Evolutionary conservation across 2,797 vertebrate genomes (phyloP).

Genomic region (Danio aesculapii): DNA sequence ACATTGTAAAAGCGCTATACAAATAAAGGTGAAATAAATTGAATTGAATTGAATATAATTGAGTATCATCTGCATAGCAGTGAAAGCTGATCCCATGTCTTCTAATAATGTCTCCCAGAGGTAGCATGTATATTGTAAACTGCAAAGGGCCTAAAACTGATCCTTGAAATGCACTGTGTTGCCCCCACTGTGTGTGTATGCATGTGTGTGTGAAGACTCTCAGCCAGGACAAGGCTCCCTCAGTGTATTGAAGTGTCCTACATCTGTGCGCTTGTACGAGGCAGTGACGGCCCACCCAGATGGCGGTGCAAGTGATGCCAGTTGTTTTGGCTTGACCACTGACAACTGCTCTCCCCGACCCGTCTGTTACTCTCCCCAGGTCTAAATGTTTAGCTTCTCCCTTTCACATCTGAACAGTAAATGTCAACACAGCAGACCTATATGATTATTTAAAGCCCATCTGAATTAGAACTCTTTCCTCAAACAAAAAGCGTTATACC

Average conservation of each 20-base stretch:
- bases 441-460: conserved; percentile 12
- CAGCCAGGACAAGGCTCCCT: conserved; percentile 54
- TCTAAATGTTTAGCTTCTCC: conserved; percentile 28
- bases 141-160: too few species aligned
- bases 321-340: conserved; percentile 31
- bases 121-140: too few species aligned
- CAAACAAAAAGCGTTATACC: conserved; percentile 17
- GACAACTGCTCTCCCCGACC: conserved; percentile 4
- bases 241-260: conserved; percentile 55
- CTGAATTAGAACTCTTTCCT: conserved; percentile 8
- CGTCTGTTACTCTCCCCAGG: background rate
- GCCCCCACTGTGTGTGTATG: conserved; percentile 26
- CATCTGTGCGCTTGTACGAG: conserved; percentile 58
- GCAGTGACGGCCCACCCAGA: conserved; percentile 57
- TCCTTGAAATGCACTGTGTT: too few species aligned
- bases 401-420: background rate
- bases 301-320: conserved; percentile 49
- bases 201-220: conserved; percentile 19
- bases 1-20: too few species aligned
- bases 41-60: too few species aligned
- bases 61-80: too few species aligned
- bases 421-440: conserved; percentile 29
- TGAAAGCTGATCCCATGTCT: too few species aligned
- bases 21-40: too few species aligned
- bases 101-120: too few species aligned